These are phyloP conservation scores for Drosophila sucinea DNA, from an alignment of 1,140 invertebrate genomes.

Conservation along the genomic window DNA sequence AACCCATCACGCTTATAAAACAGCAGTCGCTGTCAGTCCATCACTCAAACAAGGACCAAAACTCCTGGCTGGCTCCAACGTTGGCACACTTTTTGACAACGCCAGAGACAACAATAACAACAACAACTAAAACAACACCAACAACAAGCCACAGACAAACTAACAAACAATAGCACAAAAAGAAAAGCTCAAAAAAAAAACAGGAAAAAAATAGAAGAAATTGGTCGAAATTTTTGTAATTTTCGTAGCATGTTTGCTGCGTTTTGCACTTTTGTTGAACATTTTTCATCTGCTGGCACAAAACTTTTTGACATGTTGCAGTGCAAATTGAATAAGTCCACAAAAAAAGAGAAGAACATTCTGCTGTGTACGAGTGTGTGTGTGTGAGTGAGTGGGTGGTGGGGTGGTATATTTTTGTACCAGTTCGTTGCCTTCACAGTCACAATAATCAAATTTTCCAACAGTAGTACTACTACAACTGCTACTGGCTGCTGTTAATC, in stretches of 20 bases:
- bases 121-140: slow-evolving; percentile 25
- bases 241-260: slow-evolving; percentile 78
- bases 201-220: slow-evolving; percentile 18
- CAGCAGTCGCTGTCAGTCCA: slow-evolving; percentile 59
- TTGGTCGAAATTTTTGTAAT: slow-evolving; percentile 50
- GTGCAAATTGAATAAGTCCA: slow-evolving; percentile 79
- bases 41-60: slow-evolving; percentile 48
- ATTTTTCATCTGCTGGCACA: slow-evolving; percentile 73
- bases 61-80: slow-evolving; percentile 36
- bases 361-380: slow-evolving; percentile 14
- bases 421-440: slow-evolving; percentile 27
- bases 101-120: slow-evolving; percentile 59
- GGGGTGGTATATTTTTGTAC: neutral
- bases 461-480: neutral
- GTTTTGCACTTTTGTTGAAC: slow-evolving; percentile 77
- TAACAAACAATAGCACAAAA: slow-evolving; percentile 59
- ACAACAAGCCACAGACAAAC: slow-evolving; percentile 71
- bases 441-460: slow-evolving; percentile 66
- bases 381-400: slow-evolving; percentile 10
- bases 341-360: slow-evolving; percentile 11
- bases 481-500: slow-evolving; percentile 33
- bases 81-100: slow-evolving; percentile 78
- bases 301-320: slow-evolving; percentile 81
- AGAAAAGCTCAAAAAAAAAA: slow-evolving; percentile 37
- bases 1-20: slow-evolving; percentile 33